A percentile compares a stretch with the other conserved stretches of the same genome.
phyloP scores from a whole-genome alignment of 2,888 invertebrate species.

The Cosmia trapezina region DNA sequence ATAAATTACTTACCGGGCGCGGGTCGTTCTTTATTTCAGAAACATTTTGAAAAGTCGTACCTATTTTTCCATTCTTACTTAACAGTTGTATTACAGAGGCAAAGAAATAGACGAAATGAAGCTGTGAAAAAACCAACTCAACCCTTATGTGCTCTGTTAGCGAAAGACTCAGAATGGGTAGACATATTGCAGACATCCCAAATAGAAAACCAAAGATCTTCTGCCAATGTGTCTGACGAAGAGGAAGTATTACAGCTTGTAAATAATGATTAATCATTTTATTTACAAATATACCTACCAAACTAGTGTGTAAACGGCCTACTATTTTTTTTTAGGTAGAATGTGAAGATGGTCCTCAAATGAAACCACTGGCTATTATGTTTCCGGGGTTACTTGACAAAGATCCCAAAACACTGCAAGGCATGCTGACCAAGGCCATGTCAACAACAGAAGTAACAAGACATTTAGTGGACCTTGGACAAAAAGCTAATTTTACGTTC shows the following conservation, averaged over 20 bases:
- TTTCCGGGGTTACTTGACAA: conserved; percentile 82
- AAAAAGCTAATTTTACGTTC: conserved; percentile 84
- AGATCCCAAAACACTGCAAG: conserved; percentile 81
- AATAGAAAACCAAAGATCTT: conserved; percentile 56
- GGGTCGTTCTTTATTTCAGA: neutral
- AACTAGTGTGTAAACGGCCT: conserved; percentile 3
- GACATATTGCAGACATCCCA: conserved; percentile 77
- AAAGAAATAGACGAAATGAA: conserved; percentile 59
- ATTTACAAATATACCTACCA: neutral
- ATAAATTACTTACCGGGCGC: neutral
- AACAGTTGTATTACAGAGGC: conserved; percentile 62
- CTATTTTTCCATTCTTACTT: neutral
- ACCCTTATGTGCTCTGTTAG: conserved; percentile 79
- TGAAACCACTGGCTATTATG: conserved; percentile 83
- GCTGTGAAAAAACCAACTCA: conserved; percentile 58
- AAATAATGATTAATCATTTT: conserved; percentile 63
- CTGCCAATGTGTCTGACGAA: conserved; percentile 71
- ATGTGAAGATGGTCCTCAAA: conserved; percentile 79
- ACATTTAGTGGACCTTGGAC: conserved; percentile 82
- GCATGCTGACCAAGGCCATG: conserved; percentile 81
- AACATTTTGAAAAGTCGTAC: neutral
- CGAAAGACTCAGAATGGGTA: conserved; percentile 89
- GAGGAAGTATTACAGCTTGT: conserved; percentile 83
- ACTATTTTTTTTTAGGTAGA: conserved; percentile 75
- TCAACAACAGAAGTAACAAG: conserved; percentile 86